Evolutionary conservation across 64 coral and sea anemone genomes (phyloP).

Genomic region (Montipora cactus): DNA sequence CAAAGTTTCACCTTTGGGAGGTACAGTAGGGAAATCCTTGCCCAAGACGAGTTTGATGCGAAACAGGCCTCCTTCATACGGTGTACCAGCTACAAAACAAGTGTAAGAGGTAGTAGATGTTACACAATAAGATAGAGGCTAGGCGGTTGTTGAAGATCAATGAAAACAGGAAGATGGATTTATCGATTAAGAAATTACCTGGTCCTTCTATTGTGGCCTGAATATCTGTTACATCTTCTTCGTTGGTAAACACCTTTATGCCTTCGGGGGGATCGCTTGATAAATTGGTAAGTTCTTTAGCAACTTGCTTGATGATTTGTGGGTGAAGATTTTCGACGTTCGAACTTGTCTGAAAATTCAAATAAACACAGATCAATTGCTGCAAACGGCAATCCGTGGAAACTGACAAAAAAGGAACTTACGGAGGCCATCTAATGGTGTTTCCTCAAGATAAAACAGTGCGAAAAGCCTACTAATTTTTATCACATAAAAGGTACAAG

Average conservation of each 20-base stretch:
- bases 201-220: slow-evolving; percentile 99
- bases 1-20: slow-evolving; percentile 89
- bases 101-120: neutral
- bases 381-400: neutral
- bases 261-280: slow-evolving; percentile 93
- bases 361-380: neutral
- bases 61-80: slow-evolving; percentile 97
- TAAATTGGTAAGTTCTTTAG: slow-evolving; percentile 88
- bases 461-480: neutral
- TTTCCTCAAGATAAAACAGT: neutral
- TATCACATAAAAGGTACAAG: neutral
- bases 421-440: slow-evolving; percentile 21
- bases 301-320: slow-evolving; percentile 99
- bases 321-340: slow-evolving; percentile 99
- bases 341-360: slow-evolving; percentile 82
- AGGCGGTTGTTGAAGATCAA: neutral
- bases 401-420: neutral
- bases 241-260: slow-evolving; percentile 95
- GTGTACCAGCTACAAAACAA: slow-evolving; percentile 90
- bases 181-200: slow-evolving; percentile 44
- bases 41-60: slow-evolving; percentile 96
- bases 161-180: neutral
- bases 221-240: slow-evolving; percentile 98
- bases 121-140: neutral
- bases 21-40: slow-evolving; percentile 93